Conservation (phyloP, 1,140 invertebrate species). For the Cotesia chilonis region DNA sequence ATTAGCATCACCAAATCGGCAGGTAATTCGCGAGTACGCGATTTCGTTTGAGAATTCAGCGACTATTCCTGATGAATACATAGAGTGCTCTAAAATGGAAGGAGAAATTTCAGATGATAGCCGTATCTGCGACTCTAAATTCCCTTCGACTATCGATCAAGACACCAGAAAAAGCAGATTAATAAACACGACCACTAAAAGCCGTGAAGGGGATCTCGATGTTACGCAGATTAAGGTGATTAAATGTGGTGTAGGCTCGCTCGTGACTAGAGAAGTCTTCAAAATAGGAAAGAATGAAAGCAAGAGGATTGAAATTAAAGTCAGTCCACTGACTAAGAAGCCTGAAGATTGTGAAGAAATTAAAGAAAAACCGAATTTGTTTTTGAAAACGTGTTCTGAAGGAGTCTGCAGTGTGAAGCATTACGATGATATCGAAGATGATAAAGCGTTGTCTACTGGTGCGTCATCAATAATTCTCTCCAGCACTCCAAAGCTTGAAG, state of each 20-base stretch:
- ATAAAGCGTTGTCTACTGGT: neutral
- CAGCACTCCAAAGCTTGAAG: too few relatives aligned
- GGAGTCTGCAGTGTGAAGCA: too few relatives aligned
- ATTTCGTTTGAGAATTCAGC: constrained; percentile 50
- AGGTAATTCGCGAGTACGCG: constrained; percentile 47
- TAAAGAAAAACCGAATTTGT: neutral
- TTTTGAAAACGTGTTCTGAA: too few relatives aligned
- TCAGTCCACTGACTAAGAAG: constrained; percentile 38
- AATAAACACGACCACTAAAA: constrained; percentile 39
- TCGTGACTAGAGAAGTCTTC: constrained; percentile 43
- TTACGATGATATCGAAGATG: neutral
- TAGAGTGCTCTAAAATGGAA: constrained; percentile 39
- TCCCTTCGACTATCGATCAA: constrained; percentile 43
- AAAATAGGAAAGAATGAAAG: constrained; percentile 36
- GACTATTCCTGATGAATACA: constrained; percentile 44
- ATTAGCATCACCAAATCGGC: constrained; percentile 34
- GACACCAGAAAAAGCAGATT: constrained; percentile 42
- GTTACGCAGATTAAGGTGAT: constrained; percentile 41
- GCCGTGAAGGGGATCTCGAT: constrained; percentile 23
- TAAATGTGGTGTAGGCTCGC: constrained; percentile 43
- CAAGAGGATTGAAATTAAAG: constrained; percentile 47
- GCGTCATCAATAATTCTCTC: neutral
- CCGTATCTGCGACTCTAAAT: constrained; percentile 31
- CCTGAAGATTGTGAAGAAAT: neutral
- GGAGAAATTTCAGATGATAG: constrained; percentile 38